Evolutionary conservation across 2,888 invertebrate species (phyloP), one percentile per base, ranked within the genome.

Genomic region (Tryphoninae sp.): DNA sequence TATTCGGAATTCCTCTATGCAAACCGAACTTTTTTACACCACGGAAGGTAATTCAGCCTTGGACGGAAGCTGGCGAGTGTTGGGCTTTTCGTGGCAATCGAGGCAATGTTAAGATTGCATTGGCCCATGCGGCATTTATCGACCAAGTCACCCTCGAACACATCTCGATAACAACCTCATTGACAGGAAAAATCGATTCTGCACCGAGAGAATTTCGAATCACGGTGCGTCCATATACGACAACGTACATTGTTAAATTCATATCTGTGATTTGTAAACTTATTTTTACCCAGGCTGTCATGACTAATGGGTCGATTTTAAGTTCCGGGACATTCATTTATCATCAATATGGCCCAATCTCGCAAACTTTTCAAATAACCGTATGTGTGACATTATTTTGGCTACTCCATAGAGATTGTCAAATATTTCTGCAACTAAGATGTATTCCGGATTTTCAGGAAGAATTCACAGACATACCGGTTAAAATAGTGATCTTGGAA

Each of bases 1-100:
- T 90, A 8, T 89, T 89, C 81, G 90, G 90, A 4, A 85, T 90
- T 55, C 87, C 89, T 2, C 73, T 90, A 55, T 90, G 89, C 86
- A 87, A 83, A 68, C 82, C 86, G 11, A 85, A 84, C 85, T 85
- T 86, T 74, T 86, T 87, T 49, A 88, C 89, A n/a, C 90, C 90
- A 8, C 86, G 89, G 11, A 88, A 89, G 87, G 84, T 90, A 8
- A 88, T 90, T 73, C 89, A 89, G 84, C 89, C 90, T 49, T 90
- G 90, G 90, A 87, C 84, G 6, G 85, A 90, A 85, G 86, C 94
- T 22, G 95, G 95, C 33, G 93, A 94, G 87, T 95, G 95, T 89
- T 95, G 94, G 94, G 93, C 94, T 6, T 94, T 95, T 88, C 92
- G 91, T 79, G 94, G 94, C 13, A 86, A 89, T 11, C 85, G 90